These are phyloP conservation scores for Hanleya hanleyi DNA, from an alignment of 2,888 invertebrate genomes.

Conservation along the genomic window DNA sequence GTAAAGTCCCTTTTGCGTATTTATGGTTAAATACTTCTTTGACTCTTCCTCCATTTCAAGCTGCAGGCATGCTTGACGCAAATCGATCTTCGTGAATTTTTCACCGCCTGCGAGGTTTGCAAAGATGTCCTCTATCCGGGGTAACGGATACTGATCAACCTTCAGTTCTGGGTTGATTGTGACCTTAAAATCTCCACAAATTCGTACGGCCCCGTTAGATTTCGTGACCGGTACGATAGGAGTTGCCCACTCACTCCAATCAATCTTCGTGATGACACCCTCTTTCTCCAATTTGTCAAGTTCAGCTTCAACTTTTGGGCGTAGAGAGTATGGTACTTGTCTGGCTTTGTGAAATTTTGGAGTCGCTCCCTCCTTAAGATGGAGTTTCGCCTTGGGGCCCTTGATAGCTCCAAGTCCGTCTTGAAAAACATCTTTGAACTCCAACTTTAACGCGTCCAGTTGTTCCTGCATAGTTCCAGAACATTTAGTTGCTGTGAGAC, in stretches of 20 bases:
- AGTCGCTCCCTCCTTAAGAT: too few species aligned
- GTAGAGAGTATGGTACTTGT: slow-evolving; percentile 17
- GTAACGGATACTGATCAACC: slow-evolving; percentile 32
- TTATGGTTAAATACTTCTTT: slow-evolving; percentile 26
- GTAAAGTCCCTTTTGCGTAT: too few species aligned
- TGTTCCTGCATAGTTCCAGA: too few species aligned
- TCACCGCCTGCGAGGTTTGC: background rate
- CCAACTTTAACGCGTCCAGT: too few species aligned
- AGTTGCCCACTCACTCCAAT: slow-evolving; percentile 45
- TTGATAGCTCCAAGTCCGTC: background rate
- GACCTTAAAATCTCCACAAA: slow-evolving; percentile 38
- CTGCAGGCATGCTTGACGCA: slow-evolving; percentile 38
- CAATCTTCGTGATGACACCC: slow-evolving; percentile 29
- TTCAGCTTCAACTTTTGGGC: slow-evolving; percentile 22
- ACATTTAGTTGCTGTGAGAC: too few species aligned
- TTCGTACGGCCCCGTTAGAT: slow-evolving; percentile 28
- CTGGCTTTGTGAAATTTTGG: background rate
- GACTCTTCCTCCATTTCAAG: slow-evolving; percentile 30
- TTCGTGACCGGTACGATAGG: slow-evolving; percentile 52
- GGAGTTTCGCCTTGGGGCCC: background rate
- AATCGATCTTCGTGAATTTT: slow-evolving; percentile 43
- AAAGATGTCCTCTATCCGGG: slow-evolving; percentile 23
- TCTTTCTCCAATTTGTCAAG: slow-evolving; percentile 18
- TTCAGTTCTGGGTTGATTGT: slow-evolving; percentile 23
- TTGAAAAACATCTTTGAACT: background rate